Evolutionary conservation across 2,888 invertebrate species (phyloP).

Genomic region (Platycheirus albimanus): DNA sequence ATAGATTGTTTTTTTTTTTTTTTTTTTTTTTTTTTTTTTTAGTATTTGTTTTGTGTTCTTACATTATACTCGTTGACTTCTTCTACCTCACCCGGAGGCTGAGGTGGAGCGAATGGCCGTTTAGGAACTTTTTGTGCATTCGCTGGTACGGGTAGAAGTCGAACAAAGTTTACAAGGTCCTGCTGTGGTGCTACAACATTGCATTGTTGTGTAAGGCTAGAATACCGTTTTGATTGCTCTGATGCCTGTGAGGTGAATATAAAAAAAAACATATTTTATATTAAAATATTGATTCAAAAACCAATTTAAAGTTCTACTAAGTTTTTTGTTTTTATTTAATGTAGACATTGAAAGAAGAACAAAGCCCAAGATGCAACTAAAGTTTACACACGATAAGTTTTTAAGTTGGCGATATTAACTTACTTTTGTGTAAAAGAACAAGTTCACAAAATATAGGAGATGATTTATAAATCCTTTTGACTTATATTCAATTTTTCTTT

Average conservation of each 20-base stretch:
- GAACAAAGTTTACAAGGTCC: constrained; percentile 88
- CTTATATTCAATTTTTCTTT: too few relatives aligned
- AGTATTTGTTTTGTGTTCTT: constrained; percentile 78
- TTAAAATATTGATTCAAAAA: not conserved
- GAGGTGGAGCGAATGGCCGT: constrained; percentile 87
- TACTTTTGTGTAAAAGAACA: too few relatives aligned
- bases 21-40: too few relatives aligned
- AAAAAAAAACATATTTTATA: not conserved
- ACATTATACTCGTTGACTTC: constrained; percentile 83
- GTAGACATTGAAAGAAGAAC: too few relatives aligned
- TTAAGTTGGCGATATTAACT: too few relatives aligned
- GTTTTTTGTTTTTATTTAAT: too few relatives aligned
- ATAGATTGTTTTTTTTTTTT: constrained; percentile 23
- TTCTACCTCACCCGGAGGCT: constrained; percentile 84
- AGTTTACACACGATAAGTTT: too few relatives aligned
- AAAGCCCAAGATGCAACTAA: too few relatives aligned
- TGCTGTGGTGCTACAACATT: constrained; percentile 86
- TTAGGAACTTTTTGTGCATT: constrained; percentile 82
- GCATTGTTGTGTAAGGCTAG: constrained; percentile 90
- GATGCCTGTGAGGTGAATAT: constrained; percentile 85
- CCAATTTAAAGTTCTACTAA: not conserved
- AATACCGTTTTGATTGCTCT: constrained; percentile 93
- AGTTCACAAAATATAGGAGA: too few relatives aligned
- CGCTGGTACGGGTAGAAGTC: constrained; percentile 86
- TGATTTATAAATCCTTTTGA: too few relatives aligned